Evolutionary conservation across 2,797 vertebrate genomes (phyloP).

Genomic region (Halcyon badia): DNA sequence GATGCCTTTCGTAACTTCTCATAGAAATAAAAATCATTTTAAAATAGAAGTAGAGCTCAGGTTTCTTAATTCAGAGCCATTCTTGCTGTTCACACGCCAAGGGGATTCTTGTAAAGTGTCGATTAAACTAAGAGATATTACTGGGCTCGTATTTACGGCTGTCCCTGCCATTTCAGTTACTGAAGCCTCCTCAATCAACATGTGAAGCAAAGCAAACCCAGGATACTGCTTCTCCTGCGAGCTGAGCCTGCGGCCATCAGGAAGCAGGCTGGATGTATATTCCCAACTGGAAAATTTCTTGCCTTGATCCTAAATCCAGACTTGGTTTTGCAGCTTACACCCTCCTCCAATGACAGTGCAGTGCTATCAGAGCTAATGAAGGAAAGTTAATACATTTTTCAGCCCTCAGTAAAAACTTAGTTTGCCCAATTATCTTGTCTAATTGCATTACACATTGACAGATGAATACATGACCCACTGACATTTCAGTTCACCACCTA

Average conservation of each 20-base stretch:
- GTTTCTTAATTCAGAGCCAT: neutral
- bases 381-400: constrained; percentile 65
- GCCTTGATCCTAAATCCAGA: neutral
- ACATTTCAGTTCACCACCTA: constrained; percentile 68
- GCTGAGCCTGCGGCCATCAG: neutral
- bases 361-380: neutral
- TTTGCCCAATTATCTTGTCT: constrained; percentile 76
- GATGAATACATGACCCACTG: constrained; percentile 65
- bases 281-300: neutral
- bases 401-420: constrained; percentile 38
- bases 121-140: neutral
- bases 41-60: neutral
- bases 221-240: neutral
- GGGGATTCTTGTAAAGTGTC: neutral
- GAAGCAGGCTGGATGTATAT: neutral
- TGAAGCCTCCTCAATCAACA: neutral
- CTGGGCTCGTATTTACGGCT: neutral
- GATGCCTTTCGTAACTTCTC: neutral
- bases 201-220: accelerated
- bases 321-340: neutral
- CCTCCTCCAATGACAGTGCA: neutral
- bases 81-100: neutral
- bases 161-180: neutral
- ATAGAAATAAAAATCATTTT: neutral
- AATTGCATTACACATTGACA: constrained; percentile 79